Evolutionary conservation across 2,113 vertebrate genomes (phyloP), one percentile per base, ranked within the genome.

Genomic region (Himantopus leucocephalus): DNA sequence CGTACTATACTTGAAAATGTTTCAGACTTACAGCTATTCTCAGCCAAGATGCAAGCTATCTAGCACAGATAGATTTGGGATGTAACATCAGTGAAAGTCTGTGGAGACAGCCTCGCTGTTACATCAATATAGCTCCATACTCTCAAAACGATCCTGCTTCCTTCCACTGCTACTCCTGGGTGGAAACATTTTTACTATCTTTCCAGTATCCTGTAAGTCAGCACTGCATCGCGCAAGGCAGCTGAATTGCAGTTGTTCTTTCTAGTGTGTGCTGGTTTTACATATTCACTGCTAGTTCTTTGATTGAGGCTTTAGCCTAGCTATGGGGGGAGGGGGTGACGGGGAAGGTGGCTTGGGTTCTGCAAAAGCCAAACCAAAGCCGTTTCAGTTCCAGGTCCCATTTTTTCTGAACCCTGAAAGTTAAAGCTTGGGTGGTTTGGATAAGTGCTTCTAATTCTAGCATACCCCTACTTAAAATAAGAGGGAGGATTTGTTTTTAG

Each of bases 361-460:
- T 91, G 41, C 83, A 95, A 85, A 94, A 94, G 55, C 43, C 85
- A 94, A 92, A 90, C 63, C 75, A 81, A 90, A 91, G 13, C 55
- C 82, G 53, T 92, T 95, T 90, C 52, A 56, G 82, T 84, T 86
- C 75, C 90, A 91, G 47, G 34, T 67, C 37, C n/a, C 67, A 41
- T 78, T 94, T 95, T 85, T 92, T 73, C 29, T 71, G 74, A 88
- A 82, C 55, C n/a, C 67, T 81, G 48, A 91, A 91, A 81, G 80
- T 82, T 80, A 87, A 91, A 92, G 73, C 60, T 11, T 52, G 64
- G 52, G 82, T 92, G 53, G 64, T 59, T 96, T 91, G 64, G 86
- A 32, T 91, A 95, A 87, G n/a, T 89, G 73, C 39, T 94, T 96
- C 91, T 94, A 94, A 94, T 92, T 96, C 91, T 89, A 88, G 80